Evolutionary conservation across 2,113 vertebrate genomes (phyloP).

Genomic region (Fregata magnificens): DNA sequence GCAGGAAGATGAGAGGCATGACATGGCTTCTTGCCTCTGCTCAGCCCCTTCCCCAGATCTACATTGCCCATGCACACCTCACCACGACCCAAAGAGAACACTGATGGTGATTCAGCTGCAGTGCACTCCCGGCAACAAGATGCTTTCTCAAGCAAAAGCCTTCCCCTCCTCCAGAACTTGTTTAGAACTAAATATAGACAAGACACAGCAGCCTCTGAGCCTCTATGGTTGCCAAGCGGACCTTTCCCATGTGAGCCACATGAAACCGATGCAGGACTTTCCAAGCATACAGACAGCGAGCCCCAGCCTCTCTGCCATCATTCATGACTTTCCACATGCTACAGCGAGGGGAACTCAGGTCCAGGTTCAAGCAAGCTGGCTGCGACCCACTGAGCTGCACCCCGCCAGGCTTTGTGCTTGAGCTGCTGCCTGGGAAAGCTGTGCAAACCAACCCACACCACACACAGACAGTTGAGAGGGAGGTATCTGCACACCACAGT

Average conservation of each 20-base stretch:
- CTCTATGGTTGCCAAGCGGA: not conserved
- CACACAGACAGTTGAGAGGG: not conserved
- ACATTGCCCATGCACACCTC: not conserved
- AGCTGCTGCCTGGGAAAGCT: not conserved
- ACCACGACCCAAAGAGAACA: fast-evolving
- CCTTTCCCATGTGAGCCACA: not conserved
- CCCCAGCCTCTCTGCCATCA: fast-evolving
- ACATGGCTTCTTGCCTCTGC: not conserved
- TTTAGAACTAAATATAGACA: slow-evolving; percentile 4
- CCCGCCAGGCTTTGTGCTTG: not conserved
- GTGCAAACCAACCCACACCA: not conserved
- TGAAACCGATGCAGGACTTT: not conserved
- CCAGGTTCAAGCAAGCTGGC: not conserved
- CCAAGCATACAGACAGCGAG: not conserved
- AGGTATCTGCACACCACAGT: not conserved
- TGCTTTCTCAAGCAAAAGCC: not conserved
- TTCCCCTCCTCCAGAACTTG: slow-evolving; percentile 1
- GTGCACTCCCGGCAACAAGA: not conserved
- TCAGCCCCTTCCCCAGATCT: not conserved
- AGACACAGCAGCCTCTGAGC: not conserved
- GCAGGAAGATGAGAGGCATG: not conserved
- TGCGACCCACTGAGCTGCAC: not conserved
- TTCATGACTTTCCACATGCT: fast-evolving
- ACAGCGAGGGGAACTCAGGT: not conserved
- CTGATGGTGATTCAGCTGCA: not conserved